These are phyloP conservation scores for Eustalomyia histrio DNA, from an alignment of 2,888 invertebrate species.

Conservation along the genomic window DNA sequence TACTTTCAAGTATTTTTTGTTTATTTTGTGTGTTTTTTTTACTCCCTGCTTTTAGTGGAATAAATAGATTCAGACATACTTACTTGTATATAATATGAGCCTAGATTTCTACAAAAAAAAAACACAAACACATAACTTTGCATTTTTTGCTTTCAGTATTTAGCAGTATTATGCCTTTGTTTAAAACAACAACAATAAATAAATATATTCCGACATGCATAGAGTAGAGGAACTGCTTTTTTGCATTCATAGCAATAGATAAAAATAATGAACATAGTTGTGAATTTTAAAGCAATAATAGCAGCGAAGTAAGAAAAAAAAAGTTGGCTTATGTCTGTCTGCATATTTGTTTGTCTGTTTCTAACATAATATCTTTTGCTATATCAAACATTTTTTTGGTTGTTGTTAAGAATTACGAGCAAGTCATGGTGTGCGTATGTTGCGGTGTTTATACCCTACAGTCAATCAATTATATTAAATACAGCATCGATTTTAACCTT, in stretches of 20 bases:
- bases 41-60: slow-evolving; percentile 69
- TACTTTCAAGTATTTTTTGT: slow-evolving; percentile 59
- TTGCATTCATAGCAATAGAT: slow-evolving; percentile 67
- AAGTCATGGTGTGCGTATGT: background rate
- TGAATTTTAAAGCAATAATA: slow-evolving; percentile 60
- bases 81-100: slow-evolving; percentile 71
- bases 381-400: slow-evolving; percentile 4
- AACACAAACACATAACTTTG: slow-evolving; percentile 24
- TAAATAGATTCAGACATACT: slow-evolving; percentile 36
- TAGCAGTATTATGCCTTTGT: slow-evolving; percentile 44
- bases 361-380: background rate
- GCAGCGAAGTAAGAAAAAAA: slow-evolving; percentile 16
- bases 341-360: slow-evolving; percentile 17
- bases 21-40: slow-evolving; percentile 46
- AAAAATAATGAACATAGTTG: slow-evolving; percentile 69
- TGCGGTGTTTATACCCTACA: background rate
- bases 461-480: too few relatives aligned
- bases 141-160: slow-evolving; percentile 43
- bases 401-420: slow-evolving; percentile 18
- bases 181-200: slow-evolving; percentile 22
- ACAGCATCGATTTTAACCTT: too few relatives aligned
- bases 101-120: slow-evolving; percentile 73
- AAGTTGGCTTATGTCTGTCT: slow-evolving; percentile 32
- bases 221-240: slow-evolving; percentile 41
- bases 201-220: slow-evolving; percentile 40